These are phyloP conservation scores for Aphidius ervi DNA, from an alignment of 1,140 invertebrate species.

Conservation along the genomic window DNA sequence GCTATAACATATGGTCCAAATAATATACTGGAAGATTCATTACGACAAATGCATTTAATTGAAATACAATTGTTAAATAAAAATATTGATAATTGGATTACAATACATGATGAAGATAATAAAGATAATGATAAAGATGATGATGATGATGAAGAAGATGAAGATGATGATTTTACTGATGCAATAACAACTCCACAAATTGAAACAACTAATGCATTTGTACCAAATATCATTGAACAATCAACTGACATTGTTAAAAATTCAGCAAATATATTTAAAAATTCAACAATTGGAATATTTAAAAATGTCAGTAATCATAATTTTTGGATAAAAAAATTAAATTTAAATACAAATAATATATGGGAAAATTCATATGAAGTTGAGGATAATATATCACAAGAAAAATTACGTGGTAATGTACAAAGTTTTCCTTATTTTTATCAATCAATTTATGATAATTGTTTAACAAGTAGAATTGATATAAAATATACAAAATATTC, in stretches of 20 bases:
- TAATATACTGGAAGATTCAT: constrained; percentile 54
- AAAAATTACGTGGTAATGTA: constrained; percentile 22
- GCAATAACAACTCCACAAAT: constrained; percentile 38
- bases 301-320: constrained; percentile 41
- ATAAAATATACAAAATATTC: constrained; percentile 45
- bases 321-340: constrained; percentile 46
- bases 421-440: constrained; percentile 52
- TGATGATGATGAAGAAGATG: constrained; percentile 28
- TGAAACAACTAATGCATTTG: constrained; percentile 42
- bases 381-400: constrained; percentile 24
- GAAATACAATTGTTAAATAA: constrained; percentile 45
- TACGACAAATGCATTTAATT: constrained; percentile 51
- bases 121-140: constrained; percentile 27
- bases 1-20: constrained; percentile 55
- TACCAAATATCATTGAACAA: constrained; percentile 48
- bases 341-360: constrained; percentile 31
- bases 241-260: constrained; percentile 44
- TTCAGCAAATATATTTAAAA: constrained; percentile 45
- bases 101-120: constrained; percentile 26
- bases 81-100: constrained; percentile 41
- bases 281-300: constrained; percentile 46
- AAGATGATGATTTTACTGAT: constrained; percentile 39
- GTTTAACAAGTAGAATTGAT: constrained; percentile 39
- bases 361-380: constrained; percentile 26
- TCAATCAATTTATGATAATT: constrained; percentile 37